A percentile compares a stretch with the other conserved stretches of the same genome.
Evolutionary conservation across 2,797 vertebrate genomes (phyloP).

Genomic region (Myotis pilosus): DNA sequence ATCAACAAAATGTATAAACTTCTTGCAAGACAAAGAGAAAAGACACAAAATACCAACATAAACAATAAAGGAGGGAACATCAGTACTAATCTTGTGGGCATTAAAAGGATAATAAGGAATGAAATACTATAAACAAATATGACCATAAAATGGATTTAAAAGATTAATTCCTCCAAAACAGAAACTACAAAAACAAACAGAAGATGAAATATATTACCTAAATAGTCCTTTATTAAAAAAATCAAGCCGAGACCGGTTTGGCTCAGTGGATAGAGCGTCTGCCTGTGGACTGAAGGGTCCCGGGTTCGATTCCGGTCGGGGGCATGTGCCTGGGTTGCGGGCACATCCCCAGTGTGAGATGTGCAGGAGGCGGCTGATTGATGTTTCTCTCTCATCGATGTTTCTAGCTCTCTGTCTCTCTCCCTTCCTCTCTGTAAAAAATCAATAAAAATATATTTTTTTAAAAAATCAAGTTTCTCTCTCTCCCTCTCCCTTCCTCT

Average conservation of each 20-base stretch:
- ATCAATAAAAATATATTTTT: no score
- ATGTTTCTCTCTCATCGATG: no score
- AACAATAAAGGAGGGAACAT: neutral
- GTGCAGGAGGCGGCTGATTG: no score
- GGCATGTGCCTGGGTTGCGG: no score
- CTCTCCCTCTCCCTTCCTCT: no score
- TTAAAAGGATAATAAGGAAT: neutral
- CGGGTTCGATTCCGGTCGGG: no score
- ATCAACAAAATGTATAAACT: neutral
- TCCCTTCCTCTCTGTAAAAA: no score
- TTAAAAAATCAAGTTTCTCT: neutral
- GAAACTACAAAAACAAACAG: slow-evolving; percentile 24
- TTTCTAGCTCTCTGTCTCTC: no score
- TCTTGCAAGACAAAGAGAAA: neutral
- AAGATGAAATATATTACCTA: neutral
- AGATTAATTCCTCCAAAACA: neutral
- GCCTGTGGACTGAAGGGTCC: no score
- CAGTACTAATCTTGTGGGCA: neutral
- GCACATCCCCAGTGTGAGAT: no score
- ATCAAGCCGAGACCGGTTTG: no score
- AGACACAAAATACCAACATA: neutral
- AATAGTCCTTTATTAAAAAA: neutral
- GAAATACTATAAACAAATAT: neutral
- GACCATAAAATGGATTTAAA: neutral
- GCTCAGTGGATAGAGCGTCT: no score